A percentile compares a stretch with the other conserved stretches of the same genome.
Conservation (phyloP, 2,113 vertebrate species). For the Murina feae region DNA sequence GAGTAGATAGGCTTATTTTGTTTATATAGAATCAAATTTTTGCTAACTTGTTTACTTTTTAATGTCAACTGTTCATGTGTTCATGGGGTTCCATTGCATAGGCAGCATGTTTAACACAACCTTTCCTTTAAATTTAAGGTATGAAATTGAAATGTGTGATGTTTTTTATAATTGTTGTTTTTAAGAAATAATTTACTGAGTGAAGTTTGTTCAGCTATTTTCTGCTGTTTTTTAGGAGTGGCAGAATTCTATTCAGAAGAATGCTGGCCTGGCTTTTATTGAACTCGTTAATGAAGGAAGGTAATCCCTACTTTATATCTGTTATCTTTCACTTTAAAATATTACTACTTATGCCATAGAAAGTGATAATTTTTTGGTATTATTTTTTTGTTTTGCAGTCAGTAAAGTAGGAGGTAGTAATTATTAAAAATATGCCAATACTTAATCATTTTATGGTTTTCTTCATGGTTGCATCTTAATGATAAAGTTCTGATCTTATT, state of each 20-base stretch:
- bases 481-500: conserved; percentile 72
- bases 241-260: conserved; percentile 97
- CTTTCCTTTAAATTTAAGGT: background rate
- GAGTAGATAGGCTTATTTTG: background rate
- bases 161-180: background rate
- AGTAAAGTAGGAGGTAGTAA: background rate
- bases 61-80: background rate
- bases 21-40: background rate
- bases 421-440: background rate
- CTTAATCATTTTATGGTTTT: background rate
- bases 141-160: background rate
- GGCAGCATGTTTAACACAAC: background rate
- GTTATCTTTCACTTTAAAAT: conserved; percentile 26
- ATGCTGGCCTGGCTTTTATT: conserved; percentile 91
- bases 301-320: conserved; percentile 77
- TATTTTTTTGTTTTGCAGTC: conserved; percentile 11
- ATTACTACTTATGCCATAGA: background rate
- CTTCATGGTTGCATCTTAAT: conserved; percentile 17
- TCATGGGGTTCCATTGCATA: background rate
- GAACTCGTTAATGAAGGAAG: conserved; percentile 94
- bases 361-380: background rate
- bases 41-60: background rate
- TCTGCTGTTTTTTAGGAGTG: conserved; percentile 84
- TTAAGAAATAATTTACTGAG: background rate
- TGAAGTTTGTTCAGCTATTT: conserved; percentile 50